Base-by-base conservation (phyloP, 2,888 invertebrate genomes). In the Eudasyphora cyanicolor region DNA sequence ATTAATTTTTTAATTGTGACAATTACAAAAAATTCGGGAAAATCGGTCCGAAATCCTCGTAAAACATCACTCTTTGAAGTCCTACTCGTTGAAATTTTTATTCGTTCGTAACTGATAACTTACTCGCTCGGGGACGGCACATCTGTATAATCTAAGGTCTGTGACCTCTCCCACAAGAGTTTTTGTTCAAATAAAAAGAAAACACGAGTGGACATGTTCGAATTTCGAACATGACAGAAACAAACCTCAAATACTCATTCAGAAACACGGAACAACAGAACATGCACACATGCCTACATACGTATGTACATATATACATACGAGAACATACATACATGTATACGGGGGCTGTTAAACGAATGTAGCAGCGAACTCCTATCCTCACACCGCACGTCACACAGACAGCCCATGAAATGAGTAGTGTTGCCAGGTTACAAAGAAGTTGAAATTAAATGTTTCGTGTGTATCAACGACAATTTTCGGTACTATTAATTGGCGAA, bases 151-250 rank as follows among this genome's bases (percentile, higher is more conserved):
- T n/a, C n/a, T n/a, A n/a, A n/a, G n/a, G n/a, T n/a, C n/a, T n/a
- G n/a, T n/a, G n/a, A n/a, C n/a, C n/a, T n/a, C n/a, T n/a, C n/a
- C n/a, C n/a, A n/a, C n/a, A n/a, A n/a, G n/a, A n/a, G n/a, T n/a
- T n/a, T n/a, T n/a, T n/a, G n/a, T n/a, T n/a, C n/a, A n/a, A n/a
- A n/a, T n/a, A n/a, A 10, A 24, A 17, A 38, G 42, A 32, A 2
- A 32, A 32, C 62, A 62, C n/a, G 32, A 60, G 57, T 69, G 54
- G 74, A 69, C 35, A 74, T 45, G 62, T 45, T 79, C 69, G 45
- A 69, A 57, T 57, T 69, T 45, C 49, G 35, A 75, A 76, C 64
- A 76, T 45, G 71, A 71, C 71, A 80, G 38, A 24, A 29, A 21
- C 64, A 54, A 64, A 76, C 71, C 76, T 64, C 54, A 62, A 76